A percentile compares a stretch with the other conserved stretches of the same genome.
Conservation (phyloP, 2,888 invertebrate species). For the Trichopria drosophilae region DNA sequence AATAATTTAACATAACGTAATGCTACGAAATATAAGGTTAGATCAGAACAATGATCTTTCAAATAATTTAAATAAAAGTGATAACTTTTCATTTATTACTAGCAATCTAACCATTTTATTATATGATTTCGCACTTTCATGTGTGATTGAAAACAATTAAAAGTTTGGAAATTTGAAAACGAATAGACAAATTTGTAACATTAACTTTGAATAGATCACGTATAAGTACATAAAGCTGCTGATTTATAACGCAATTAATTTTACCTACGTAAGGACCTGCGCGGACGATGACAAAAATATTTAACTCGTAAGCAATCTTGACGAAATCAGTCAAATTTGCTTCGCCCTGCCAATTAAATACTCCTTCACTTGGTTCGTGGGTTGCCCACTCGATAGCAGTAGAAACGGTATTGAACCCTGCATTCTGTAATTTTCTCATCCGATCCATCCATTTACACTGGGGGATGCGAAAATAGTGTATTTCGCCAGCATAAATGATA, state of each 20-base stretch:
- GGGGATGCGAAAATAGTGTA: slow-evolving; percentile 40
- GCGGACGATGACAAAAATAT: slow-evolving; percentile 32
- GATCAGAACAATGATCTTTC: no score
- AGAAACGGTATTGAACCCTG: slow-evolving; percentile 42
- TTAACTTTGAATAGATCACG: no score
- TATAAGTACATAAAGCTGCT: no score
- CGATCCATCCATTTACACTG: slow-evolving; percentile 42
- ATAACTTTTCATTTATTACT: no score
- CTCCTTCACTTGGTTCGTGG: slow-evolving; percentile 34
- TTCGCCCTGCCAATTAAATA: slow-evolving; percentile 34
- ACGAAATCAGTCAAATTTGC: slow-evolving; percentile 41
- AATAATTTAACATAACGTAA: slow-evolving; percentile 2
- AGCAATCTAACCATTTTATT: no score
- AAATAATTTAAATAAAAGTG: no score
- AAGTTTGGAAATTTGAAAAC: no score
- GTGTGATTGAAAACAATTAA: no score
- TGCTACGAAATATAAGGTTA: not conserved
- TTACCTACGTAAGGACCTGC: slow-evolving; percentile 33
- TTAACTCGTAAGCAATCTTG: slow-evolving; percentile 31
- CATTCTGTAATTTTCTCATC: slow-evolving; percentile 42
- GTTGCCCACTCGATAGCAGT: slow-evolving; percentile 40
- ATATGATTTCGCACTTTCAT: no score
- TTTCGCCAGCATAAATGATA: slow-evolving; percentile 37
- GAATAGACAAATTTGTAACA: no score
- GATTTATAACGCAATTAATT: no score